Evolutionary conservation across 1,140 invertebrate genomes (phyloP).

Genomic region (Drosophila cardini): DNA sequence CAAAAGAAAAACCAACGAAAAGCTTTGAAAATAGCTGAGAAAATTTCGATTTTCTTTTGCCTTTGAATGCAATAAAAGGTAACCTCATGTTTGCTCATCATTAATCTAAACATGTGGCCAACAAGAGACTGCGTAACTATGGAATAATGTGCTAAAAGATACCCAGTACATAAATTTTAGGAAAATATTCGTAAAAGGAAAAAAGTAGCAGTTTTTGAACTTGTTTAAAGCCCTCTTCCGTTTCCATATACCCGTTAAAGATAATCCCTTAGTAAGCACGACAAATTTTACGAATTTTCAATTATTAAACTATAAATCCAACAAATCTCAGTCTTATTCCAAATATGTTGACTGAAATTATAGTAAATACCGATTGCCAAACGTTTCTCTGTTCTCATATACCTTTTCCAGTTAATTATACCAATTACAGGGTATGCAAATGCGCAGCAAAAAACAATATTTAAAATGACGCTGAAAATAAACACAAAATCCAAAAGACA

Average conservation of each 20-base stretch:
- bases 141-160: background rate
- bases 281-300: no score
- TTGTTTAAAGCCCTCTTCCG: no score
- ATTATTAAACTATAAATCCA: no score
- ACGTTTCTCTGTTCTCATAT: background rate
- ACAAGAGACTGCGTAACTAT: slow-evolving; percentile 9
- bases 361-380: background rate
- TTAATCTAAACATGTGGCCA: slow-evolving; percentile 47
- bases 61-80: slow-evolving; percentile 49
- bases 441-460: slow-evolving; percentile 21
- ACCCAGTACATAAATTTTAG: background rate
- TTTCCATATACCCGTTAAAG: no score
- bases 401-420: background rate
- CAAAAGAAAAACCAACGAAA: slow-evolving; percentile 10
- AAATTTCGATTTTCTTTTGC: slow-evolving; percentile 33
- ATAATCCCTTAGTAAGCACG: no score
- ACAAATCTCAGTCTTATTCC: background rate
- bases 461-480: slow-evolving; percentile 35
- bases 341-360: background rate
- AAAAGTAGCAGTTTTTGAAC: no score
- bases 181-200: background rate
- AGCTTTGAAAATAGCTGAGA: slow-evolving; percentile 31
- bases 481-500: slow-evolving; percentile 42
- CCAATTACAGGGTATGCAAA: slow-evolving; percentile 16
- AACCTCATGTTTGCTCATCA: slow-evolving; percentile 24